These are phyloP conservation scores for Tautogolabrus adspersus DNA, from an alignment of 2,113 vertebrate genomes.

Conservation along the genomic window DNA sequence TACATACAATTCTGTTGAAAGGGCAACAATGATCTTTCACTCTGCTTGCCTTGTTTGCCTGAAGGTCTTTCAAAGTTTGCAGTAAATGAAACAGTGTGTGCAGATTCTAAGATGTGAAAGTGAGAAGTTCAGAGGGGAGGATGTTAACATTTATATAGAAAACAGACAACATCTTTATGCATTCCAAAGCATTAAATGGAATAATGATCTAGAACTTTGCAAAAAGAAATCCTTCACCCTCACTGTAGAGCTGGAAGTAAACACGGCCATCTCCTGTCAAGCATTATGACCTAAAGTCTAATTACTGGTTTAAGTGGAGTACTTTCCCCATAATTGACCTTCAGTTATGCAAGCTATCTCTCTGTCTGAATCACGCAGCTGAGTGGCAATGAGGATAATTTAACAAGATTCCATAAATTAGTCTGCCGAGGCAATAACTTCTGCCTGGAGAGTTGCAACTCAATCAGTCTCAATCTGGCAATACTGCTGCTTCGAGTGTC, in stretches of 20 bases:
- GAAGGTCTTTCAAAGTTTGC: neutral
- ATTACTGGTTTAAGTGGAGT: slow-evolving; percentile 18
- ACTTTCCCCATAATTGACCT: slow-evolving; percentile 24
- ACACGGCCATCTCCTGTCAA: neutral
- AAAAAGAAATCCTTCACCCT: neutral
- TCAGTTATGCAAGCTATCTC: slow-evolving; percentile 15
- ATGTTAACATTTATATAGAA: too few species aligned
- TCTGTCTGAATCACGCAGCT: slow-evolving; percentile 27
- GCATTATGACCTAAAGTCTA: neutral
- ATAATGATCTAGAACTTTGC: neutral
- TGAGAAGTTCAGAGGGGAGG: neutral
- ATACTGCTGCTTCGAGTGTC: slow-evolving; percentile 22
- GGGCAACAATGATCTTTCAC: neutral
- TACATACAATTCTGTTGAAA: neutral
- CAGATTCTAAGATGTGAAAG: neutral
- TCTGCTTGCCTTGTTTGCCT: neutral
- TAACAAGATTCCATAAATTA: slow-evolving; percentile 51
- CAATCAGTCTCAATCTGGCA: slow-evolving; percentile 41
- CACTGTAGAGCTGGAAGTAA: neutral
- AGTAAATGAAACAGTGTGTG: neutral
- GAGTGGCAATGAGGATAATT: slow-evolving; percentile 47
- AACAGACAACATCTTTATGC: neutral
- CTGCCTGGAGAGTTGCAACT: slow-evolving; percentile 35
- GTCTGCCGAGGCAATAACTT: slow-evolving; percentile 41
- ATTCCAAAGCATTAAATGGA: neutral